Conservation (phyloP, 2,113 vertebrate species). For the Nesoenas mayeri region DNA sequence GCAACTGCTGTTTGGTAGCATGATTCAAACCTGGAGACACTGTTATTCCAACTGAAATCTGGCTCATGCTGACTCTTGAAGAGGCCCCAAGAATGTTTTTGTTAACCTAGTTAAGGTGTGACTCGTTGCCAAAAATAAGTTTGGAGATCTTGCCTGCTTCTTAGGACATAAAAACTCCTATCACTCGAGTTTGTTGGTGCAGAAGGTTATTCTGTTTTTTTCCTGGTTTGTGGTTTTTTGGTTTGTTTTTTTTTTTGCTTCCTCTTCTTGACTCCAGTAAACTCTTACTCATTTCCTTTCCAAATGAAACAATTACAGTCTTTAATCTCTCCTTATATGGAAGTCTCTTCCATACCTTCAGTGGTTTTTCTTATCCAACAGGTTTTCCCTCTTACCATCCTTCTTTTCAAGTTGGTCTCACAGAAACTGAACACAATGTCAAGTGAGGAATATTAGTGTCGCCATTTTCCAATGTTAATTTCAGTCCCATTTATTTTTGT, state of each 20-base stretch:
- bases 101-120: not conserved
- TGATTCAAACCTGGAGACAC: not conserved
- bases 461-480: not conserved
- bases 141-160: not conserved
- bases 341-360: not conserved
- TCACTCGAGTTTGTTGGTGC: not conserved
- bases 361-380: not conserved
- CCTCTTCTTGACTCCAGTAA: not conserved
- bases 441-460: not conserved
- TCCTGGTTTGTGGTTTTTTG: not conserved
- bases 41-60: not conserved
- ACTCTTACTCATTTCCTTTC: constrained; percentile 29
- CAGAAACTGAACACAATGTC: not conserved
- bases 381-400: not conserved
- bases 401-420: not conserved
- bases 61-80: not conserved
- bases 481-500: not conserved
- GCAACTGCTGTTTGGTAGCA: not conserved
- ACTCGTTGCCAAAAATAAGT: not conserved
- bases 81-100: not conserved
- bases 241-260: not conserved
- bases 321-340: not conserved
- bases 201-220: not conserved
- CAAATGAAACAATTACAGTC: not conserved
- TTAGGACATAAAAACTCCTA: not conserved